These are phyloP conservation scores for Fulmarus glacialis DNA, from an alignment of 2,113 vertebrate genomes.

Conservation along the genomic window DNA sequence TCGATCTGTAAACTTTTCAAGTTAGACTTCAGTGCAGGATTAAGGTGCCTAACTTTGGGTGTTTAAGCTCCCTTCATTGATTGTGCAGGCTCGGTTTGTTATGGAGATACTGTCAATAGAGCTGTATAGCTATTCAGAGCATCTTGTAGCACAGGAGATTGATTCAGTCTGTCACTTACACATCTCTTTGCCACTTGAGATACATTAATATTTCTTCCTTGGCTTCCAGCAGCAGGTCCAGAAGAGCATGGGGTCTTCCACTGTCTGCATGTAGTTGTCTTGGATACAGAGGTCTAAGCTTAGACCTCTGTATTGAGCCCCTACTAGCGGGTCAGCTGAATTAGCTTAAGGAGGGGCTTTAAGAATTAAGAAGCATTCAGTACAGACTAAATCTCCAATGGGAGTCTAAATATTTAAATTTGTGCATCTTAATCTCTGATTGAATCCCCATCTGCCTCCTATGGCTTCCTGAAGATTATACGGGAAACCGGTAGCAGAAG, in stretches of 20 bases:
- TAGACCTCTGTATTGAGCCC: not conserved
- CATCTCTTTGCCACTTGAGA: not conserved
- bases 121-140: not conserved
- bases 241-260: not conserved
- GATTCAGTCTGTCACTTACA: not conserved
- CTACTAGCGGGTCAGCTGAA: not conserved
- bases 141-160: not conserved
- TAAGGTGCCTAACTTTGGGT: not conserved
- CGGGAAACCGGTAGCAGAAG: not conserved
- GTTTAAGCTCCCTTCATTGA: not conserved
- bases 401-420: not conserved
- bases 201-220: not conserved
- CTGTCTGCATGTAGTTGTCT: not conserved
- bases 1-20: not conserved
- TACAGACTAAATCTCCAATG: not conserved
- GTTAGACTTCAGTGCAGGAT: not conserved
- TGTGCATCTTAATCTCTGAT: not conserved
- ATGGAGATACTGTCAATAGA: not conserved
- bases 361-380: constrained; percentile 3
- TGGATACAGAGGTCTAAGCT: not conserved
- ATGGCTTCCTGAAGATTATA: not conserved
- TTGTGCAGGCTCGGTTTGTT: not conserved
- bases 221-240: not conserved
- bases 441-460: not conserved
- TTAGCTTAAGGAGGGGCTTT: constrained; percentile 10